Evolutionary conservation across 2,113 vertebrate species (phyloP), one percentile per base, ranked within the genome.

Genomic region (Daboia siamensis): DNA sequence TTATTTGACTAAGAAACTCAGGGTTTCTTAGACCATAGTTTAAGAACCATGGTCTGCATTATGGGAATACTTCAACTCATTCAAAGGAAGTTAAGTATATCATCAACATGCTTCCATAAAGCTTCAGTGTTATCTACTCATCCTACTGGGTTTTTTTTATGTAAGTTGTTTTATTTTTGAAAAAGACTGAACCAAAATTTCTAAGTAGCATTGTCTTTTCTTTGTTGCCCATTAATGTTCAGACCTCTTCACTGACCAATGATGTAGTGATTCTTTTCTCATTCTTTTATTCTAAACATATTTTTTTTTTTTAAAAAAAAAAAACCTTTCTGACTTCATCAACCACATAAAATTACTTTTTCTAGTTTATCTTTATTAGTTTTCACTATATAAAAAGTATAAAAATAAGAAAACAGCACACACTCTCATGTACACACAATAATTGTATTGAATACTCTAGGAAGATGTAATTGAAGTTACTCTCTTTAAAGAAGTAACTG

Each of bases 401-500:
- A 69, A 74, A 92, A 44, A 54, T 57, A 87, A 89, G 86, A 88
- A 85, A 95, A 57, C 7, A 17, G 0, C 88, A 61, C 74, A 44
- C 7, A 17, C 0, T 44, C 1, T n/a, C 64, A 33, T 17, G 6
- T 88, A 44, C 10, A 21, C 0, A 51, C 1, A 15, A 52, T 44
- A 1, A 85, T 56, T 69, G 26, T 44, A 55, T 0, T 52, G 93
- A 11, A 9, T 13, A 12, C 39, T 54, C 5, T 44, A 61, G 1
- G 23, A 64, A 90, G 7, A 15, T 3, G n/a, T 90, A 13, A 88
- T 48, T 57, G 26, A 39, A 48, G 54, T 59, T 86, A 89, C 17
- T 91, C 92, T 92, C 90, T 91, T 57, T 95, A 29, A 10, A 26
- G 26, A 84, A 59, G 8, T 56, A 80, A 56, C 57, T 52, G 17